Base-by-base conservation (phyloP, 2,113 vertebrate genomes). In the Osmerus mordax region DNA sequence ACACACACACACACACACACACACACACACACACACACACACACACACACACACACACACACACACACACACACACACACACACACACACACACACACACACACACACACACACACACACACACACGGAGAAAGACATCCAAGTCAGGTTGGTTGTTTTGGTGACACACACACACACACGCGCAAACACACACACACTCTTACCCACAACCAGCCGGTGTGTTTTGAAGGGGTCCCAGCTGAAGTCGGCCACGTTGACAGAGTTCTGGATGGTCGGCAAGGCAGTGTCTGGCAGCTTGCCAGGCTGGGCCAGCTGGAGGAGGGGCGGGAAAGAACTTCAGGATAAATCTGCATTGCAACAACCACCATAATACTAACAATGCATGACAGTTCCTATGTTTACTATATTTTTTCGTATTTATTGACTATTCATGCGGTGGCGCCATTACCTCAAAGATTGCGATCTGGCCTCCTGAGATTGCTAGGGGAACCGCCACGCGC, bases 161-260 rank as follows among this genome's bases (percentile, higher is more conserved):
- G 15, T 56, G 8, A 56, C n/a, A n/a, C n/a, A 4, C 55, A 56
- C 55, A n/a, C 16, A n/a, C 55, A 3, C 55, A 56, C 18, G n/a
- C 55, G 2, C 16, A n/a, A n/a, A n/a, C 55, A 3, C 16, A 3
- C 11, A 41, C 4, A 3, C 0, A 25, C 19, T 63, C 92, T 90
- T 88, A 99, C 97, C 97, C 0, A 96, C 95, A 11, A 94, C 95
- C 0, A 99, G 94, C 71, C 87, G 90, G 55, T 70, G 75, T 0
- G 88, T 78, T 81, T 98, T 80, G 0, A 98, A 99, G 28, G 97
- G 97, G 82, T 99, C 96, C 96, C 96, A 99, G 58, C 81, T 88
- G 65, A 99, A 89, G 83, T 98, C 97, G 0, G 91, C 93, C 72
- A 97, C 94, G 0, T 91, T 94, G 0, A 84, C 78, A 0, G 94